These are phyloP conservation scores for Staurois parvus DNA, from an alignment of 2,797 vertebrate genomes.

Conservation along the genomic window DNA sequence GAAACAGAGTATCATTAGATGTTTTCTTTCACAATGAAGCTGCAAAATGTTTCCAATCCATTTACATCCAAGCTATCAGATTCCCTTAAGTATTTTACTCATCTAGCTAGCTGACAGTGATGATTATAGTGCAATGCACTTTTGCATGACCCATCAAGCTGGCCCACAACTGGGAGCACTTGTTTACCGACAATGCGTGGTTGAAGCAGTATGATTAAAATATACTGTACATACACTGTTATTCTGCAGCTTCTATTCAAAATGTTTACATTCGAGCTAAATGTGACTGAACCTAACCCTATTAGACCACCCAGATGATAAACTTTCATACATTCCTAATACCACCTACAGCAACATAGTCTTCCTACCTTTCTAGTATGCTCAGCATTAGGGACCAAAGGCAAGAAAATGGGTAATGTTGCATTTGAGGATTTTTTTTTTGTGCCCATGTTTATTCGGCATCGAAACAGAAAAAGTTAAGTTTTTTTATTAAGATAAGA, in stretches of 20 bases:
- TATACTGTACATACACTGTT: neutral
- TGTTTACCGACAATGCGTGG: conserved; percentile 14
- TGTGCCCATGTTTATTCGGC: no score
- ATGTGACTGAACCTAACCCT: no score
- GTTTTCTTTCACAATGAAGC: conserved; percentile 39
- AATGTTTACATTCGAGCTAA: no score
- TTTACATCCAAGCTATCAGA: conserved; percentile 46
- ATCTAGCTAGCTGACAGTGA: conserved; percentile 43
- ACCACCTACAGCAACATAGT: neutral
- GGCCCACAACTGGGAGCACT: neutral
- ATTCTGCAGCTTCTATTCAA: neutral
- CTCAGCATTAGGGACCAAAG: neutral
- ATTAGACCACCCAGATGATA: no score
- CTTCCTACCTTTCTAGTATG: no score
- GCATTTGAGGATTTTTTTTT: no score
- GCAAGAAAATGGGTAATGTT: neutral
- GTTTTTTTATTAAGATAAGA: no score
- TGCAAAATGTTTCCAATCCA: conserved; percentile 53
- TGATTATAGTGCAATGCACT: conserved; percentile 29
- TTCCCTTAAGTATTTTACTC: conserved; percentile 52
- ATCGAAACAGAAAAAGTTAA: no score
- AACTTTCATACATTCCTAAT: no score
- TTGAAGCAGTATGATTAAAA: neutral
- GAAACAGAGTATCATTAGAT: conserved; percentile 50
- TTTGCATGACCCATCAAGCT: conserved; percentile 35